Base-by-base conservation (phyloP, 2,888 invertebrate genomes). In the Drosophila aldrichi region DNA sequence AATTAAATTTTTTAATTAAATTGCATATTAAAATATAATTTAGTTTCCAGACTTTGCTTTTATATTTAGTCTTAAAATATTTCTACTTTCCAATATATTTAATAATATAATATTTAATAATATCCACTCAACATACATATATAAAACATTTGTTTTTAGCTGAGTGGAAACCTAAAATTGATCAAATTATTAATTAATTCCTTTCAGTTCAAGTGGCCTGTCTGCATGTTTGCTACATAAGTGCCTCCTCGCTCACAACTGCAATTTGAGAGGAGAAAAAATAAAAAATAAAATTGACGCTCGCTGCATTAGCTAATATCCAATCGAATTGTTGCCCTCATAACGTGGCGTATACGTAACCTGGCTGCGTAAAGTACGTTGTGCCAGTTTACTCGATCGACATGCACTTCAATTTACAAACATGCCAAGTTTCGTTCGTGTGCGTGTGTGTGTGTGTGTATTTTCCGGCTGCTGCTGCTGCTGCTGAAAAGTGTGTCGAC, bases 361-460 rank as follows among this genome's bases (percentile, higher is more conserved):
- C 65, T 70, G 69, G 20, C 63, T 70, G 73, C 63, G 68, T 68
- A 38, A 29, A 62, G 85, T 74, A 70, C 82, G 66, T 82, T 85
- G 84, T 88, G 82, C 84, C 74, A 79, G 79, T 82, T 85, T 73
- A 40, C 79, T 70, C 79, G 70, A 88, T 85, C 82, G 76, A 85
- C 85, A 51, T 77, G 81, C 82, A 88, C 84, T 88, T 85, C 84
- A 85, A 88, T 88, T 79, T 77, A 72, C 74, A 70, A 76, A 81
- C 85, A 73, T 71, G 71, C 57, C 49, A 44, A 49, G 59, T 54
- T 34, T 46, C 46, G n/a, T 51, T 32, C 58, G 10, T 54, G 62
- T 63, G 25, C 52, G 36, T 40, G 40, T 58, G 36, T 43, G 32
- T 49, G 36, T 43, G 32, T 49, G 43, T 58, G 65, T 49, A 55